Percentiles rank a stretch among this genome's conserved stretches.
These are phyloP conservation scores for Tiaroga cobitis DNA, from an alignment of 2,797 vertebrate genomes.

Conservation along the genomic window DNA sequence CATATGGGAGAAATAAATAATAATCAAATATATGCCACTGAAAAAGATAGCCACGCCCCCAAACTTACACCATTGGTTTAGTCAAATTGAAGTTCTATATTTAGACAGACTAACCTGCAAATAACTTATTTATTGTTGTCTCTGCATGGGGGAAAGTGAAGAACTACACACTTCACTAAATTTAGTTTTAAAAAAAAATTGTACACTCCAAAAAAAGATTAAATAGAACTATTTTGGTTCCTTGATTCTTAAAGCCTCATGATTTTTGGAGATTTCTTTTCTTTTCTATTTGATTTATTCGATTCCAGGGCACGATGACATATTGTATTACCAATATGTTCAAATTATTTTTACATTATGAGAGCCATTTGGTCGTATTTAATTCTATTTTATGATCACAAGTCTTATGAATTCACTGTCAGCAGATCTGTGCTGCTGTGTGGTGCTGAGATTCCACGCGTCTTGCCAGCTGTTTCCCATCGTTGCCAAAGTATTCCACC, in stretches of 20 bases:
- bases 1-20: background rate
- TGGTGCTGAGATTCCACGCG: constrained; percentile 36
- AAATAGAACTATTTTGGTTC: background rate
- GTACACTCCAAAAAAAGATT: background rate
- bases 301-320: constrained; percentile 20
- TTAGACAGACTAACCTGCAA: background rate
- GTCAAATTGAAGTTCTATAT: background rate
- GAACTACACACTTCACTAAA: background rate
- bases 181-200: background rate
- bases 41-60: background rate
- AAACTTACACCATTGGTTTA: background rate
- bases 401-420: constrained; percentile 32
- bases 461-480: constrained; percentile 67
- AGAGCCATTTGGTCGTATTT: constrained; percentile 27
- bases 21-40: no score
- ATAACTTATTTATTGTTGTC: background rate
- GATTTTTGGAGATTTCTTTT: constrained; percentile 8
- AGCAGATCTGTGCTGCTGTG: constrained; percentile 35
- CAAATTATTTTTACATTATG: constrained; percentile 29
- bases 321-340: constrained; percentile 13
- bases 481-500: constrained; percentile 60
- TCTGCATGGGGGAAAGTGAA: background rate
- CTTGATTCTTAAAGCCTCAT: constrained; percentile 10
- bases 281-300: background rate
- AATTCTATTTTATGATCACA: constrained; percentile 33